A percentile compares a stretch with the other conserved stretches of the same genome.
Conservation (phyloP, 2,113 vertebrate species). For the Odontesthes bonariensis region DNA sequence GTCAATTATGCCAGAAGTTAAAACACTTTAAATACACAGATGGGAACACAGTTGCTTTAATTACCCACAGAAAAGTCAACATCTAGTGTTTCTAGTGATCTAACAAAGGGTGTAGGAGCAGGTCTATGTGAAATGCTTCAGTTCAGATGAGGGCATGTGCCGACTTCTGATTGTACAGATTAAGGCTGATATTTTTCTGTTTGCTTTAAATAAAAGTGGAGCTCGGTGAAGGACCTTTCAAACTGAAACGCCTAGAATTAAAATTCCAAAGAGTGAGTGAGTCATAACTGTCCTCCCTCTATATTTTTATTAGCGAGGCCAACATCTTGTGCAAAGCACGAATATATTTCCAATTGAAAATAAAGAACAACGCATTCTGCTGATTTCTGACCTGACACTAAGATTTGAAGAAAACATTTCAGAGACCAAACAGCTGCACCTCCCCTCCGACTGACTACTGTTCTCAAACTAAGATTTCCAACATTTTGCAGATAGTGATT, state of each 20-base stretch:
- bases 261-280: slow-evolving; percentile 7
- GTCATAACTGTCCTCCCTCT: slow-evolving; percentile 8
- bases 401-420: no score
- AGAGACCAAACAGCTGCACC: slow-evolving; percentile 14
- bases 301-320: not conserved
- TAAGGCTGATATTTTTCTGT: not conserved
- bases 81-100: slow-evolving; percentile 2
- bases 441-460: no score
- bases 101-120: not conserved
- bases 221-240: not conserved
- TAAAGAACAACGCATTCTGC: not conserved
- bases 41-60: not conserved
- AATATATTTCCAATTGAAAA: no score
- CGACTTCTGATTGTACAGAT: slow-evolving; percentile 7
- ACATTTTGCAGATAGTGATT: not conserved
- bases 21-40: not conserved
- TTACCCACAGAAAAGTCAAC: not conserved
- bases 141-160: slow-evolving; percentile 6
- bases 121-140: not conserved
- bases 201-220: slow-evolving; percentile 12
- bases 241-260: slow-evolving; percentile 32
- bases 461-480: no score
- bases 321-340: not conserved
- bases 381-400: slow-evolving; percentile 22
- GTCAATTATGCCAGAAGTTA: not conserved